Conservation (phyloP, 2,113 vertebrate species). For the Xenopus borealis region DNA sequence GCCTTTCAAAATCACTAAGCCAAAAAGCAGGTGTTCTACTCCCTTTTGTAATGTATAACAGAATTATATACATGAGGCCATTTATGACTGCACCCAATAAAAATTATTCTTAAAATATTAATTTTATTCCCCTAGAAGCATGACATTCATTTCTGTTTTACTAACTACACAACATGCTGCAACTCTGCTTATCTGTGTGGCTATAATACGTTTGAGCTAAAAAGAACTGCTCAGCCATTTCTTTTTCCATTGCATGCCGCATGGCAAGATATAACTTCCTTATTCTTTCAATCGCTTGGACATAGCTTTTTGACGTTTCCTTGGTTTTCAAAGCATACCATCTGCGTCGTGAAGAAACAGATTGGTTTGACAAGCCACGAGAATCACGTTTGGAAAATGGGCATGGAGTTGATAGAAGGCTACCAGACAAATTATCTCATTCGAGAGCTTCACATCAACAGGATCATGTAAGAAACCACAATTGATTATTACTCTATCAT, state of each 20-base stretch:
- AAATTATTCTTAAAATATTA: conserved; percentile 31
- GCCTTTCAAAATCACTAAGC: neutral
- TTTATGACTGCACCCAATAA: conserved; percentile 38
- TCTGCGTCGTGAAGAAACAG: conserved; percentile 93
- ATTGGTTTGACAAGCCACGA: conserved; percentile 98
- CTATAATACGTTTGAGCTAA: conserved; percentile 34
- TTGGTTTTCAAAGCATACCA: conserved; percentile 89
- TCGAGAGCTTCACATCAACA: conserved; percentile 67
- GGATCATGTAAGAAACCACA: conserved; percentile 66
- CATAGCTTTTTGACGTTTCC: conserved; percentile 67
- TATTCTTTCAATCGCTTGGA: conserved; percentile 41
- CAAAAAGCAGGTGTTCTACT: too few species aligned
- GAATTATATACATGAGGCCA: conserved; percentile 27
- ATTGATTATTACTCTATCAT: too few species aligned
- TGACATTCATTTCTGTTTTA: conserved; percentile 37
- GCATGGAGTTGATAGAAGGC: conserved; percentile 77
- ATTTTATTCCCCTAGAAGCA: conserved; percentile 13
- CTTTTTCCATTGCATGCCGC: conserved; percentile 56
- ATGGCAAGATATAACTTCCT: conserved; percentile 52
- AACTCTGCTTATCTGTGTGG: conserved; percentile 1
- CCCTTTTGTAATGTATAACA: neutral
- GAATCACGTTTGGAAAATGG: conserved; percentile 82
- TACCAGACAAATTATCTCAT: conserved; percentile 73
- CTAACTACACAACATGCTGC: conserved; percentile 7
- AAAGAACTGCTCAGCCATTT: conserved; percentile 43